These are phyloP conservation scores for Thereva unica DNA, from an alignment of 2,888 invertebrate species.

Conservation along the genomic window DNA sequence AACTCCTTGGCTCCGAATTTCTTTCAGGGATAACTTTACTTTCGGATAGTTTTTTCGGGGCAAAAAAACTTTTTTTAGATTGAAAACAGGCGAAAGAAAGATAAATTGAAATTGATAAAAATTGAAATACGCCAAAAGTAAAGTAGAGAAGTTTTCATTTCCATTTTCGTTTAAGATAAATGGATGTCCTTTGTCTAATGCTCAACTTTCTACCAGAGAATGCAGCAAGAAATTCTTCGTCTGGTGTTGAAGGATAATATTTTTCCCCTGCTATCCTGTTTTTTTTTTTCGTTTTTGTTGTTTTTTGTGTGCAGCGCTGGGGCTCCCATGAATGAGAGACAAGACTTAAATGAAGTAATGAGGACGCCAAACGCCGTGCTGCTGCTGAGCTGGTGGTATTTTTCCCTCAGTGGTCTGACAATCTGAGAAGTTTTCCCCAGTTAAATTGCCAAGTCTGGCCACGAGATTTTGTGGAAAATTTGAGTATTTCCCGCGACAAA, in stretches of 20 bases:
- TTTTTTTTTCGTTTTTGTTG: background rate
- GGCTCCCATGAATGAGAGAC: too few relatives aligned
- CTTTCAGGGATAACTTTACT: background rate
- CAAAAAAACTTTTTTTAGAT: constrained; percentile 16
- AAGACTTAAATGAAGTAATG: too few relatives aligned
- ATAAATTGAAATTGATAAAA: constrained; percentile 36
- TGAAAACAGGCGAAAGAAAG: constrained; percentile 20
- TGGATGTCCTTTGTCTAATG: constrained; percentile 23
- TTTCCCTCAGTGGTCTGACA: too few relatives aligned
- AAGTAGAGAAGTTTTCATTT: background rate
- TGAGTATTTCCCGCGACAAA: constrained; percentile 28
- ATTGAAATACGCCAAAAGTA: constrained; percentile 18
- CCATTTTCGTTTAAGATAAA: constrained; percentile 19
- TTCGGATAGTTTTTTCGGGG: constrained; percentile 2
- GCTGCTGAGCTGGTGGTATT: too few relatives aligned
- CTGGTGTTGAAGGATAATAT: background rate
- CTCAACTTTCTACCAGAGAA: background rate
- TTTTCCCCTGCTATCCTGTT: background rate
- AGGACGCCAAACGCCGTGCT: too few relatives aligned
- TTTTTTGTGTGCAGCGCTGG: too few relatives aligned
- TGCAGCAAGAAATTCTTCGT: background rate
- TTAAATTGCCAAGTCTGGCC: background rate
- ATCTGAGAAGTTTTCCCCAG: too few relatives aligned
- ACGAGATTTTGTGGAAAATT: background rate
- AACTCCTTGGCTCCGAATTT: background rate